phyloP scores from a whole-genome alignment of 2,888 invertebrate species.

The Augiades crinisus region DNA sequence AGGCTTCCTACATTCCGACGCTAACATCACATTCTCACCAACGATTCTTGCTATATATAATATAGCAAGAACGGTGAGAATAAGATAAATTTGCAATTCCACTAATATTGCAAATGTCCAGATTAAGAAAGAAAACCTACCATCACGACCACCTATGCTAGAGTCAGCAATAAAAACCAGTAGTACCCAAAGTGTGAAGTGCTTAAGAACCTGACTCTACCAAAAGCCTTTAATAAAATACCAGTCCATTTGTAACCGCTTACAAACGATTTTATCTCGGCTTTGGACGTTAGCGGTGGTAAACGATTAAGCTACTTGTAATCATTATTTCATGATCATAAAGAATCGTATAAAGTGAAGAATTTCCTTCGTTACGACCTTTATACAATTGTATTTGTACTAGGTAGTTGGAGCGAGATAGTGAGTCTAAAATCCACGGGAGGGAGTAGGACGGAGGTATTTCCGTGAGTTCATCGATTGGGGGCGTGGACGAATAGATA shows the following conservation, averaged over 20 bases:
- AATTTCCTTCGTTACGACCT: constrained; percentile 7
- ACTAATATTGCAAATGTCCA: too few relatives aligned
- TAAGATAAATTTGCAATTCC: too few relatives aligned
- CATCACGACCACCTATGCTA: too few relatives aligned
- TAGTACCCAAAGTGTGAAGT: too few relatives aligned
- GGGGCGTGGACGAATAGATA: constrained; percentile 75
- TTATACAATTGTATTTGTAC: constrained; percentile 10
- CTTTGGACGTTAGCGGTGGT: background rate
- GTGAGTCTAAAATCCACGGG: constrained; percentile 24
- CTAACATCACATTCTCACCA: too few relatives aligned
- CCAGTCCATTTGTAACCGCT: background rate
- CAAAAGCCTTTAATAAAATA: background rate
- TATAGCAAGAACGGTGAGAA: too few relatives aligned
- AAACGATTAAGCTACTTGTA: background rate
- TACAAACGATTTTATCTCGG: background rate
- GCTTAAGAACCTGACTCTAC: too few relatives aligned
- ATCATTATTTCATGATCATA: constrained; percentile 9
- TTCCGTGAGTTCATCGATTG: constrained; percentile 39
- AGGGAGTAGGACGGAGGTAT: constrained; percentile 44
- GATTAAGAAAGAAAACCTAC: too few relatives aligned
- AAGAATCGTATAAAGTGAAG: constrained; percentile 10
- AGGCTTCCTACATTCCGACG: too few relatives aligned
- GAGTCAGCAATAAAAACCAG: too few relatives aligned
- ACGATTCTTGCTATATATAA: too few relatives aligned
- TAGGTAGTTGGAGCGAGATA: constrained; percentile 36